Evolutionary conservation across 1,140 invertebrate species (phyloP).

Genomic region (Drosophila baimaii): DNA sequence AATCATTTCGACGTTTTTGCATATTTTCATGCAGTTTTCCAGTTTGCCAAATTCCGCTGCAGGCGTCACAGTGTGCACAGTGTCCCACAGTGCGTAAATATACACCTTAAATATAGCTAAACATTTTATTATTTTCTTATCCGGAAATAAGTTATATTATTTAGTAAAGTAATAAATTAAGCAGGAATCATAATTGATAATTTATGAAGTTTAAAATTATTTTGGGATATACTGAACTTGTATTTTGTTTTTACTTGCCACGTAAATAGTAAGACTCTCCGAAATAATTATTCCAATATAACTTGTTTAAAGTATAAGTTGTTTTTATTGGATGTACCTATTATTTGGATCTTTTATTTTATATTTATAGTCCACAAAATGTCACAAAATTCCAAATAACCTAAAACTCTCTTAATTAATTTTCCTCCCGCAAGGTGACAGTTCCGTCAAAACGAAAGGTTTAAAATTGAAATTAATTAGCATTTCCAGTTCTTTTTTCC

Average conservation of each 20-base stretch:
- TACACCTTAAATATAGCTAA: too few relatives aligned
- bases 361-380: not conserved
- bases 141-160: too few relatives aligned
- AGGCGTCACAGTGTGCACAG: conserved; percentile 52
- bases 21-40: conserved; percentile 78
- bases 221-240: too few relatives aligned
- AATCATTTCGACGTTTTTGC: conserved; percentile 80
- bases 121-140: too few relatives aligned
- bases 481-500: not conserved
- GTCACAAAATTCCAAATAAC: too few relatives aligned
- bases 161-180: not conserved
- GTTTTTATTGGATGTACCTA: not conserved
- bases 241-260: too few relatives aligned
- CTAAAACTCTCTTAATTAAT: not conserved
- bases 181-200: not conserved
- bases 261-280: too few relatives aligned
- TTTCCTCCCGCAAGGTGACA: not conserved
- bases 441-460: not conserved
- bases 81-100: conserved; percentile 1
- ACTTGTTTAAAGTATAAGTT: not conserved
- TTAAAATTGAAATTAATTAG: conserved; percentile 18
- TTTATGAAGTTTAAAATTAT: not conserved
- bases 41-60: conserved; percentile 72
- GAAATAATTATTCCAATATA: not conserved
- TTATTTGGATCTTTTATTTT: not conserved